Conservation (phyloP, 2,888 invertebrate genomes). For the Pterostichus madidus region DNA sequence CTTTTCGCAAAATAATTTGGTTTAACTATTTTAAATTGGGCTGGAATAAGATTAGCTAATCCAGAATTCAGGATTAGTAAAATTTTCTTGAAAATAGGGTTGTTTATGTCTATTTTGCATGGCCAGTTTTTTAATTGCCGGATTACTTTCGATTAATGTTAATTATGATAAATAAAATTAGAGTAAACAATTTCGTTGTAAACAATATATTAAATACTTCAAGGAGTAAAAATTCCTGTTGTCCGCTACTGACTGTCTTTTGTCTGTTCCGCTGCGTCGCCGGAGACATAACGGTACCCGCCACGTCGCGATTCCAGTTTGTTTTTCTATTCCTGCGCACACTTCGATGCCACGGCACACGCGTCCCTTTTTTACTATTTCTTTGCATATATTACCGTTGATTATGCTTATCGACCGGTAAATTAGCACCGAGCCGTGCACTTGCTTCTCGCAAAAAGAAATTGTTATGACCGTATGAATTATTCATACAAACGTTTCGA, state of each 20-base stretch:
- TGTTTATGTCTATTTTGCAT: too few relatives aligned
- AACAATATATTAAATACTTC: background rate
- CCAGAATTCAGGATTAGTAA: too few relatives aligned
- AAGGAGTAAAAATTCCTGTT: background rate
- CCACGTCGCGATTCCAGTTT: background rate
- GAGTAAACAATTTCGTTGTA: too few relatives aligned
- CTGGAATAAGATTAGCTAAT: too few relatives aligned
- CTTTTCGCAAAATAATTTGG: too few relatives aligned
- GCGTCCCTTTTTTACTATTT: conserved; percentile 6
- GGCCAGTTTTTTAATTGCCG: too few relatives aligned
- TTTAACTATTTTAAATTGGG: too few relatives aligned
- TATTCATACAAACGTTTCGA: conserved; percentile 10
- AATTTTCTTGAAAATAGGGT: too few relatives aligned
- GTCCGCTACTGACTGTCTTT: background rate
- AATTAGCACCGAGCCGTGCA: conserved; percentile 11
- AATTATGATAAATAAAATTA: too few relatives aligned
- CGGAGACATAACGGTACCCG: background rate
- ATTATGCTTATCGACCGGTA: conserved; percentile 48
- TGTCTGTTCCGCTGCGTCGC: background rate
- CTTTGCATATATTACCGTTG: conserved; percentile 39
- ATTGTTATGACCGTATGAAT: conserved; percentile 35
- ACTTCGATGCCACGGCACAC: conserved; percentile 14
- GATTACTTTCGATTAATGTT: too few relatives aligned
- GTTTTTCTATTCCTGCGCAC: conserved; percentile 19
- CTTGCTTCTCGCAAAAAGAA: conserved; percentile 5